Base-by-base conservation (phyloP, 2,797 vertebrate species). In the Urocyon cinereoargenteus region DNA sequence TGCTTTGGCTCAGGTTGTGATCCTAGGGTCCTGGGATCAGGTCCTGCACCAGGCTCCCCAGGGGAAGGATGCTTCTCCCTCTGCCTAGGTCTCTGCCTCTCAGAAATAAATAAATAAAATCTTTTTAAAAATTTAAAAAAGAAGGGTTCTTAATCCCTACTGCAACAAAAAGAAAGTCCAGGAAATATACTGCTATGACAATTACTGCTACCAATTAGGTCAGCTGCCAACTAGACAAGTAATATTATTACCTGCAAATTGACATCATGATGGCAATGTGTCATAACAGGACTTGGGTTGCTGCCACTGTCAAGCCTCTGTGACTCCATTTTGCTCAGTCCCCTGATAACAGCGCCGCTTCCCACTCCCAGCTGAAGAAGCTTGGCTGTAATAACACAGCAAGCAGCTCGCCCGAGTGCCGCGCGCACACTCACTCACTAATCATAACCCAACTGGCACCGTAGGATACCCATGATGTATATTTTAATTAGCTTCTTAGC, bases 401-500 rank as follows among this genome's bases (percentile, higher is more conserved):
- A 70, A 13, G 12, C 87, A 94, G 68, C 55, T 77, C 55, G 6
- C 57, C 14, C 31, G 13, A 88, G 86, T 2, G 31, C 68, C 31
- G 59, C 53, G 68, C 10, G 59, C 18, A 64, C 90, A 87, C 14
- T 89, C 82, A 72, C 70, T 72, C 36, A 73, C 49, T 95, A 72
- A 88, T 86, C 66, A 53, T 55, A 97, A 85, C 11, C 4, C 26
- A 57, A 2, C 28, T 1, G 49, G 0, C 14, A 61, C 51, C n/a
- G 51, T 2, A 68, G 8, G 9, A 83, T 3, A 40, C 2, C 6
- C 16, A 7, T 24, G n/a, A 15, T 28, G 73, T 15, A 77, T 96
- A 88, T 34, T 49, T 87, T 92, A 90, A 90, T 86, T 91, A 85
- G 73, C 3, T 87, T 94, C 86, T 91, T 85, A 75, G 66, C 28